Evolutionary conservation across 2,797 vertebrate species (phyloP), one percentile per base, ranked within the genome.

Genomic region (Melanotaenia trifasciata): DNA sequence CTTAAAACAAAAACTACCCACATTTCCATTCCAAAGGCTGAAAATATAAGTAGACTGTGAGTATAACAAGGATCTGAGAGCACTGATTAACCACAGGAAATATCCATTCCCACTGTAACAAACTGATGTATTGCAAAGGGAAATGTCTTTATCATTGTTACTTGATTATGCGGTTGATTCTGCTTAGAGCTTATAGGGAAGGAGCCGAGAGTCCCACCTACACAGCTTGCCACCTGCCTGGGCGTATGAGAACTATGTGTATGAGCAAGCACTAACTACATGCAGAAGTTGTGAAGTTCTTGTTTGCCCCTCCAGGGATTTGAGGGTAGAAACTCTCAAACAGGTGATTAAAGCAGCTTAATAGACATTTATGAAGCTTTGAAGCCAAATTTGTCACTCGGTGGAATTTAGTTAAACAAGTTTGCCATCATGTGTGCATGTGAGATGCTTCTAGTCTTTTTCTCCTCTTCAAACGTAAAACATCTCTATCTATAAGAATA

Each of bases 41-140:
- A 53, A 69, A 65, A 64, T 58, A 36, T 54, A 43, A 80, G 30
- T 22, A 40, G 14, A 30, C 18, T 67, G 56, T 50, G 65, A 60
- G 10, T 40, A 16, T 26, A 72, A 74, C 60, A 54, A 74, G 79
- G 78, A 82, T 76, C 62, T 74, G 72, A 67, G 78, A 74, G 72
- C 38, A 64, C 76, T 54, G 58, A 84, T 89, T 74, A 87, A 63
- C 69, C 62, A 73, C 70, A 85, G 83, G 87, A 90, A 91, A 84
- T 66, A 76, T 79, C 78, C 59, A 54, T 77, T 74, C 71, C 81
- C 79, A 74, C 59, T 74, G 74, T 22, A 74, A 68, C 63, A 74
- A 60, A 68, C 60, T 73, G 74, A 76, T 76, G 51, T 64, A 73
- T 67, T 72, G 30, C 33, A 18, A 58, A 63, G 79, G 83, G 81